Conservation (phyloP, 1,140 invertebrate species). For the Tyrophagus putrescentiae region DNA sequence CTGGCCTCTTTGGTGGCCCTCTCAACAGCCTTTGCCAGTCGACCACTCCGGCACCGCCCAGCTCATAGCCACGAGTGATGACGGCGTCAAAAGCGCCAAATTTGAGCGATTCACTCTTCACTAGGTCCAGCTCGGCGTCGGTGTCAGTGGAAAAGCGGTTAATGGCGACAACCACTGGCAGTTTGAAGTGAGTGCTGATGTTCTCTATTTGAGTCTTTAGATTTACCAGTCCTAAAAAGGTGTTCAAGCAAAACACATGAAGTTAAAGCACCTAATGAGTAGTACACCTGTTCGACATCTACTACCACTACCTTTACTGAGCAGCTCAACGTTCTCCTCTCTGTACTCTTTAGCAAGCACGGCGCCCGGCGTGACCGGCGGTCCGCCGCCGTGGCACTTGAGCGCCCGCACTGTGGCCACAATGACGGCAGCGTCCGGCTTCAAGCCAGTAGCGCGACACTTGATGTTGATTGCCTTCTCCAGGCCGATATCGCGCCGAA, state of each 20-base stretch:
- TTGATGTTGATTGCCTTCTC: conserved; percentile 99
- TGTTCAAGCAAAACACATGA: too few species aligned
- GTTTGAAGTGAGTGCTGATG: conserved; percentile 61
- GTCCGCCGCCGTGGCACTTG: conserved; percentile 98
- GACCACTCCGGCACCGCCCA: conserved; percentile 71
- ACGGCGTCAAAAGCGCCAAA: conserved; percentile 74
- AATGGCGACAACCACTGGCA: conserved; percentile 89
- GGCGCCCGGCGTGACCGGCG: conserved; percentile 63
- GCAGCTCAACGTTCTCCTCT: conserved; percentile 65
- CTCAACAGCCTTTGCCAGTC: conserved; percentile 72
- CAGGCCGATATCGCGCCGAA: conserved; percentile 98
- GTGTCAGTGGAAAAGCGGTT: conserved; percentile 79
- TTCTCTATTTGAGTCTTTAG: conserved; percentile 87
- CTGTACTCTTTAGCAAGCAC: conserved; percentile 68
- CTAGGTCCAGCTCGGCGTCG: conserved; percentile 60
- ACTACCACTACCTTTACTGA: conserved; percentile 71
- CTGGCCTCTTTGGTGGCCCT: conserved; percentile 45
- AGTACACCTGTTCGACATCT: too few species aligned
- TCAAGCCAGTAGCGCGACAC: conserved; percentile 68
- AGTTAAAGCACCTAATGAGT: too few species aligned
- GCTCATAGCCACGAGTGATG: conserved; percentile 72
- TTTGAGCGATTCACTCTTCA: conserved; percentile 51
- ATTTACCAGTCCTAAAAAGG: too few species aligned
- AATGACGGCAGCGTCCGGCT: conserved; percentile 75
- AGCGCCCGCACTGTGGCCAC: conserved; percentile 85